A percentile compares a stretch with the other conserved stretches of the same genome.
phyloP scores from a whole-genome alignment of 2,888 invertebrate species.

The Meiosimyza platycephala region DNA sequence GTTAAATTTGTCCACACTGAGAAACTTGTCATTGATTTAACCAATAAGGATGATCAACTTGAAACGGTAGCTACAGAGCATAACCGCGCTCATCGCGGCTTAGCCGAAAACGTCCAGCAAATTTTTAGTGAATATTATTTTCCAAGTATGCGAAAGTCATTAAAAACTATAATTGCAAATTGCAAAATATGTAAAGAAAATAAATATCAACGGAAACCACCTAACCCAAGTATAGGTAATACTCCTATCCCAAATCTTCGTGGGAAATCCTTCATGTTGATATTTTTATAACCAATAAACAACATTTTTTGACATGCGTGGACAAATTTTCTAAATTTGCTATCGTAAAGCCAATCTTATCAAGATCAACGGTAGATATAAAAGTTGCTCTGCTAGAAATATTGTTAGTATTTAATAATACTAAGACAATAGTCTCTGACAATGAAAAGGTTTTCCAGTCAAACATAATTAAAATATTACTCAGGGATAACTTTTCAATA shows the following conservation, averaged over 20 bases:
- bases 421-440: constrained; percentile 30
- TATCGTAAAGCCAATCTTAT: constrained; percentile 31
- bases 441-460: constrained; percentile 34
- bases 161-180: constrained; percentile 31
- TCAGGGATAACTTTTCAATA: constrained; percentile 37
- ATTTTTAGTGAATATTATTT: constrained; percentile 36
- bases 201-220: constrained; percentile 30
- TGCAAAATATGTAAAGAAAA: constrained; percentile 33
- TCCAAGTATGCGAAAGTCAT: constrained; percentile 33
- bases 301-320: constrained; percentile 35
- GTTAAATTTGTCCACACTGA: constrained; percentile 39
- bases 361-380: constrained; percentile 31
- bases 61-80: constrained; percentile 38
- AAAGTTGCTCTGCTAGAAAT: constrained; percentile 33
- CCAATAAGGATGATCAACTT: constrained; percentile 36
- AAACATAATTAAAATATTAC: constrained; percentile 27
- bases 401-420: constrained; percentile 33
- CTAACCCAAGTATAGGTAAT: constrained; percentile 29
- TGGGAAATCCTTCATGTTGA: constrained; percentile 5
- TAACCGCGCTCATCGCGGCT: constrained; percentile 36
- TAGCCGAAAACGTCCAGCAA: constrained; percentile 37
- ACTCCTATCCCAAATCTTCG: constrained; percentile 35
- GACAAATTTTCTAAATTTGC: background rate
- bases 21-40: constrained; percentile 40
- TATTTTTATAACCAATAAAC: constrained; percentile 28